phyloP scores from a whole-genome alignment of 2,113 vertebrate genomes.

The Nyctereutes procyonoides region DNA sequence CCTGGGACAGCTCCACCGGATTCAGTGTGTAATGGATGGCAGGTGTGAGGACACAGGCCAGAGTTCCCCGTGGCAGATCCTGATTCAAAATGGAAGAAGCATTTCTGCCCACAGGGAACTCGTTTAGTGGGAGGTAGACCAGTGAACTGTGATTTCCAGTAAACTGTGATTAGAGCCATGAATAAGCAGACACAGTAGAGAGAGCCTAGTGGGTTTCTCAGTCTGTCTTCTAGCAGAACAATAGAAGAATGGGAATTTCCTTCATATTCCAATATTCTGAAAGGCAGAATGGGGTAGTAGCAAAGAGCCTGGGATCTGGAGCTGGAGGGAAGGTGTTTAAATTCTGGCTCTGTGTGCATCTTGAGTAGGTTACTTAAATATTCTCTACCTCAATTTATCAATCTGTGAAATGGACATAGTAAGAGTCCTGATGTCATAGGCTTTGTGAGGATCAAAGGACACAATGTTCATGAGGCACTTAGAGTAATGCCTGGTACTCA shows the following conservation, averaged over 20 bases:
- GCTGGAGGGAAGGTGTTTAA: not conserved
- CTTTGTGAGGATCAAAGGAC: not conserved
- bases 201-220: not conserved
- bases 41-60: not conserved
- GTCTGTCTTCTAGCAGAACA: not conserved
- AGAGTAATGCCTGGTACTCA: fast-evolving
- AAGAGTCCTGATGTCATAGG: not conserved
- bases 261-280: not conserved
- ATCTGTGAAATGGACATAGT: not conserved
- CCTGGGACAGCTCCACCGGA: not conserved
- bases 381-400: not conserved
- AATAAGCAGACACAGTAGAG: not conserved
- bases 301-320: not conserved
- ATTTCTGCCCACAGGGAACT: not conserved
- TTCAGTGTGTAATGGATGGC: not conserved
- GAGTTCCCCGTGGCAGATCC: not conserved
- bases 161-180: fast-evolving
- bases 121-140: not conserved
- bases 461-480: fast-evolving
- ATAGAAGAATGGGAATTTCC: not conserved
- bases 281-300: no score
- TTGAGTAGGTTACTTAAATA: not conserved
- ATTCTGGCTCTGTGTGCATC: not conserved
- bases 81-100: not conserved
- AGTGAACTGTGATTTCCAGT: not conserved